Conservation (phyloP, 2,113 vertebrate genomes). For the Solea solea region DNA sequence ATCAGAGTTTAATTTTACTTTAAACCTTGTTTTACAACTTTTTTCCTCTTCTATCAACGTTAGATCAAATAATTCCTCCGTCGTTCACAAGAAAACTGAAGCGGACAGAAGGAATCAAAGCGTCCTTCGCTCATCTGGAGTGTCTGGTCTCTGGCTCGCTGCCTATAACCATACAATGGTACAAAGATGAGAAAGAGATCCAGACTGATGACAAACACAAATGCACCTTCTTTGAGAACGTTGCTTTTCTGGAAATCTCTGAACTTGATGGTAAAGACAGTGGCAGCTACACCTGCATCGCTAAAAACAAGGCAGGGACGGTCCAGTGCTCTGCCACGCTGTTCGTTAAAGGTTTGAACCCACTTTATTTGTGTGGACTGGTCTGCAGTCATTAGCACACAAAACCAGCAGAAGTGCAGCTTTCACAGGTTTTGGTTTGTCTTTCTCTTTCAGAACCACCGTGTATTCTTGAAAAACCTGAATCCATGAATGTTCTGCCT, state of each 20-base stretch:
- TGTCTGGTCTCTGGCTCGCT: conserved; percentile 95
- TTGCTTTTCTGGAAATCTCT: conserved; percentile 94
- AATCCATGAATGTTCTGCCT: conserved; percentile 90
- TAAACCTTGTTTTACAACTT: conserved; percentile 11
- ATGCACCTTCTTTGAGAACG: conserved; percentile 95
- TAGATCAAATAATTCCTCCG: conserved; percentile 97
- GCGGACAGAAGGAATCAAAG: conserved; percentile 94
- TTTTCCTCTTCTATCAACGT: conserved; percentile 49
- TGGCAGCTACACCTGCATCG: conserved; percentile 93
- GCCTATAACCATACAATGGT: conserved; percentile 94
- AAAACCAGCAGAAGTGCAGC: not conserved
- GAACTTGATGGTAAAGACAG: conserved; percentile 88
- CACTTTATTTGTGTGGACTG: not conserved
- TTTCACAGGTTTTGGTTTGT: not conserved
- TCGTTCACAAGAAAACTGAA: conserved; percentile 96
- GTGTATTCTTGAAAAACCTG: conserved; percentile 91
- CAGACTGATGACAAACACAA: conserved; percentile 89
- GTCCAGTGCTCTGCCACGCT: conserved; percentile 91
- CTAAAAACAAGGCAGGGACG: conserved; percentile 91
- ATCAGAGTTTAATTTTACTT: not conserved
- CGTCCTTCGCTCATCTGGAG: conserved; percentile 94
- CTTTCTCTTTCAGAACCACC: conserved; percentile 86
- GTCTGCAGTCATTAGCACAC: not conserved
- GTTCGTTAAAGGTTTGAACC: conserved; percentile 92
- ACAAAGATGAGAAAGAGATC: conserved; percentile 91